phyloP scores from a whole-genome alignment of 2,888 invertebrate genomes.

The Eupithecia abbreviata region DNA sequence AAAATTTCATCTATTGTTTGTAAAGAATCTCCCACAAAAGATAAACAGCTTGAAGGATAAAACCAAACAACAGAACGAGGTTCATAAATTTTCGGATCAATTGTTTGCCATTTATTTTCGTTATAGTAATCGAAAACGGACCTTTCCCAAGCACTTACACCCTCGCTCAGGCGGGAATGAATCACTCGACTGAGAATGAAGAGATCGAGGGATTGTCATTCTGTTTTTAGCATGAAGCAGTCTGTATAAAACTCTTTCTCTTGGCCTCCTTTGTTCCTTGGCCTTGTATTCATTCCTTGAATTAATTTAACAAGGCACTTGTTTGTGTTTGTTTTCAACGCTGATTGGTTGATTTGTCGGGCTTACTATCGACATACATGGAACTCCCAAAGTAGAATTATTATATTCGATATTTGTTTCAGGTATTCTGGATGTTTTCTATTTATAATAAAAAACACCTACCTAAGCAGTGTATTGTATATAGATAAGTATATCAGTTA shows the following conservation, averaged over 20 bases:
- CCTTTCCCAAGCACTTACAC: constrained; percentile 40
- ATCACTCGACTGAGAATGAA: constrained; percentile 39
- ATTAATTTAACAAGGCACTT: not conserved
- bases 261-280: constrained; percentile 1
- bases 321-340: not conserved
- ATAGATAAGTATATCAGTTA: too few species aligned
- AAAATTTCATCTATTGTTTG: not conserved
- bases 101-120: constrained; percentile 42
- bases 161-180: constrained; percentile 38
- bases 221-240: constrained; percentile 24
- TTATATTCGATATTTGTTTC: too few species aligned
- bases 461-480: too few species aligned
- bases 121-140: constrained; percentile 43
- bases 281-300: not conserved
- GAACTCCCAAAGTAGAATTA: not conserved
- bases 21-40: constrained; percentile 1
- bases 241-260: not conserved
- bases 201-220: constrained; percentile 38
- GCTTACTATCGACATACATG: not conserved
- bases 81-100: constrained; percentile 35
- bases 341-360: not conserved
- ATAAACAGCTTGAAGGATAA: constrained; percentile 17
- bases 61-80: constrained; percentile 17
- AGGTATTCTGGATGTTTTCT: too few species aligned
- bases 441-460: too few species aligned